phyloP scores from a whole-genome alignment of 2,888 invertebrate species.

The Eupithecia exiguata region DNA sequence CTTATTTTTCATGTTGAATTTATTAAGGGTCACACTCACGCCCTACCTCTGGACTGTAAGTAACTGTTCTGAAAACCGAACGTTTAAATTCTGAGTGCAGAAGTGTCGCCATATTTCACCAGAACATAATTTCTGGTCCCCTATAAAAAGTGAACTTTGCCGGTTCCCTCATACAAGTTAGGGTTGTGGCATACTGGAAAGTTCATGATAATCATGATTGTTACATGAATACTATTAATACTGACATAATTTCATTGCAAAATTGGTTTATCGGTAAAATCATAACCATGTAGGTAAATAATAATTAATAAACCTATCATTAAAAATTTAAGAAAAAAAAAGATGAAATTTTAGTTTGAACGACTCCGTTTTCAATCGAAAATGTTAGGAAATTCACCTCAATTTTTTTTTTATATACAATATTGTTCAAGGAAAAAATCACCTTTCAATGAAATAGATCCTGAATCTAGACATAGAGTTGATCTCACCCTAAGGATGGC shows the following conservation, averaged over 20 bases:
- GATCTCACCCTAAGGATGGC: slow-evolving; percentile 30
- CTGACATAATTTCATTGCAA: not conserved
- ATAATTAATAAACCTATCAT: no score
- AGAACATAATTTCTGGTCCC: slow-evolving; percentile 75
- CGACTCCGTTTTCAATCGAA: no score
- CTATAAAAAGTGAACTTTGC: slow-evolving; percentile 75
- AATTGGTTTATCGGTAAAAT: no score
- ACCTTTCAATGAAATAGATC: not conserved
- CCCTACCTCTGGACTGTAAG: slow-evolving; percentile 69
- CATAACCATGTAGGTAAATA: no score
- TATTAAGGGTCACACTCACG: slow-evolving; percentile 76
- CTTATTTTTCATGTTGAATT: slow-evolving; percentile 72
- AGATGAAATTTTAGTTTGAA: no score
- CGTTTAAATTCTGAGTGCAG: slow-evolving; percentile 78
- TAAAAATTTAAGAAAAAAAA: not conserved
- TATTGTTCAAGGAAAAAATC: not conserved
- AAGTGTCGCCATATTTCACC: slow-evolving; percentile 79
- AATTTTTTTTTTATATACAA: no score
- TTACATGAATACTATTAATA: not conserved
- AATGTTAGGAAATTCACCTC: no score
- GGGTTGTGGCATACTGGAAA: slow-evolving; percentile 11
- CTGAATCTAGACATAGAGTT: not conserved
- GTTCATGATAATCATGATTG: not conserved
- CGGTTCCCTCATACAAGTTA: slow-evolving; percentile 43
- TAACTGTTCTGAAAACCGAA: slow-evolving; percentile 73